Percentiles rank a stretch among this genome's conserved stretches.
phyloP scores from a whole-genome alignment of 37 sponge, comb jelly and placozoan species.

The Bolinopsis microptera region DNA sequence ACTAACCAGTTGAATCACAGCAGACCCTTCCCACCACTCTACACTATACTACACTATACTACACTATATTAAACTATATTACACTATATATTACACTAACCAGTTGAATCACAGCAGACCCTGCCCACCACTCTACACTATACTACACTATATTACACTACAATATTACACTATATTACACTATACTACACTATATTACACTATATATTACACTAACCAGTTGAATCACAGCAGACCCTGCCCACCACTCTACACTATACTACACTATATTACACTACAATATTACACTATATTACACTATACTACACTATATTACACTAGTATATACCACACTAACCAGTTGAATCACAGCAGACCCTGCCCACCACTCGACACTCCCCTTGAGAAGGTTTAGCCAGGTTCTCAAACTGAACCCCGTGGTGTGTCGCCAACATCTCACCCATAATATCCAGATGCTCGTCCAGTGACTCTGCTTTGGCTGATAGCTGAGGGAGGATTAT shows the following conservation, averaged over 20 bases:
- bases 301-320: neutral
- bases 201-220: neutral
- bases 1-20: neutral
- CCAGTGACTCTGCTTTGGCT: conserved; percentile 38
- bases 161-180: neutral
- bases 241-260: conserved; percentile 19
- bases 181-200: neutral
- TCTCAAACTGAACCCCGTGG: conserved; percentile 47
- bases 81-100: too few species aligned
- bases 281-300: too few species aligned
- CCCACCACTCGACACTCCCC: conserved; percentile 39
- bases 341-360: conserved; percentile 24
- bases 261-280: too few species aligned
- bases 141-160: neutral
- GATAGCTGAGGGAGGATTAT: conserved; percentile 20
- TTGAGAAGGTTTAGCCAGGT: conserved; percentile 5
- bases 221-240: conserved; percentile 7
- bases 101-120: conserved; percentile 25
- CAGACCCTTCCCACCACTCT: conserved; percentile 57
- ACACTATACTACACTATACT: too few species aligned
- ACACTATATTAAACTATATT: too few species aligned
- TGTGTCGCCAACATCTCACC: neutral
- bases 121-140: neutral
- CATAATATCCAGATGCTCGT: conserved; percentile 56
- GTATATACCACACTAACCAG: neutral